Percentiles rank a stretch among this genome's conserved stretches.
phyloP scores from a whole-genome alignment of 2,113 vertebrate species.

The Xyliphius kryptos region DNA sequence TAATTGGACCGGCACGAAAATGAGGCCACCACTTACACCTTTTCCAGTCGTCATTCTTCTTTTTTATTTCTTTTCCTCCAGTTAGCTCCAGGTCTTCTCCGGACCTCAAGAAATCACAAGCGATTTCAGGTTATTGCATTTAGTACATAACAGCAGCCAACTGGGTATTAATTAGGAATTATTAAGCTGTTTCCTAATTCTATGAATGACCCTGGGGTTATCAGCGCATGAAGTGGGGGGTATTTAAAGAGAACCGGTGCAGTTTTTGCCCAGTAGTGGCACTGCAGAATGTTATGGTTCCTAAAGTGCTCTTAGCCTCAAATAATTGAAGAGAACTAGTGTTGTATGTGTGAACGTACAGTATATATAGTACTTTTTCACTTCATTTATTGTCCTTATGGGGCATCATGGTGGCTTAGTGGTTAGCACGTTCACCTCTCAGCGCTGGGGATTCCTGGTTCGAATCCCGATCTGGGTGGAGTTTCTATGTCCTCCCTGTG shows the following conservation, averaged over 20 bases:
- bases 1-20: slow-evolving; percentile 44
- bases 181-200: slow-evolving; percentile 33
- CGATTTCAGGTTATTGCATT: slow-evolving; percentile 39
- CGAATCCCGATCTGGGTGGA: too few species aligned
- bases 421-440: too few species aligned
- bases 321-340: slow-evolving; percentile 43
- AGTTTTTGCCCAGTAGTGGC: neutral
- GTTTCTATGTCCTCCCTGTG: too few species aligned
- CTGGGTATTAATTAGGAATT: slow-evolving; percentile 39
- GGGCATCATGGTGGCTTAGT: too few species aligned
- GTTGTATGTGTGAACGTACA: slow-evolving; percentile 44
- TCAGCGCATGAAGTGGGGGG: neutral
- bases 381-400: too few species aligned
- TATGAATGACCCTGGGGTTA: slow-evolving; percentile 14
- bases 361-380: too few species aligned
- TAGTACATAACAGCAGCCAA: slow-evolving; percentile 30
- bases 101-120: slow-evolving; percentile 25
- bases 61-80: slow-evolving; percentile 31
- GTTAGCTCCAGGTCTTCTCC: slow-evolving; percentile 33
- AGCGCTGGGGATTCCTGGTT: too few species aligned
- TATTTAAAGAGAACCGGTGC: slow-evolving; percentile 2
- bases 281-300: neutral
- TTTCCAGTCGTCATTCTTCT: slow-evolving; percentile 28
- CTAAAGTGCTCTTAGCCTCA: slow-evolving; percentile 44
- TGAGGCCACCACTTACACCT: slow-evolving; percentile 31